Evolutionary conservation across 1,140 invertebrate species (phyloP).

Genomic region (Drosophila kohkoa): DNA sequence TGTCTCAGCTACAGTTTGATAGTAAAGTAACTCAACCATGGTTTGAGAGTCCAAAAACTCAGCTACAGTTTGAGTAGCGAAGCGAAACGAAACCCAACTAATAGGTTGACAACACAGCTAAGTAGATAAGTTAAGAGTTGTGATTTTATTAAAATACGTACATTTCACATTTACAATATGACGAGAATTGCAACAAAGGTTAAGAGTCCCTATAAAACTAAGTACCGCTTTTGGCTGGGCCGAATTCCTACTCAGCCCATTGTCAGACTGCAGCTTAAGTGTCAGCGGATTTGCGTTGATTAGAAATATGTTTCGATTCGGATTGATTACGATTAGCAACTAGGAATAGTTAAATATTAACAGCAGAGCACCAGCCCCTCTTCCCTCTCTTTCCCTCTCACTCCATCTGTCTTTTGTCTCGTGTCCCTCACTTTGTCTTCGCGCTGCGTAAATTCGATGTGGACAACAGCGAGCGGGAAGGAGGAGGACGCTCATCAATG

Average conservation of each 20-base stretch:
- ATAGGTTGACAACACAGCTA: neutral
- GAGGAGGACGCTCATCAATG: slow-evolving; percentile 75
- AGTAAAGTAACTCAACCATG: neutral
- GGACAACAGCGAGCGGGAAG: slow-evolving; percentile 70
- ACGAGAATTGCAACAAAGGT: slow-evolving; percentile 82
- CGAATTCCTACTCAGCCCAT: neutral
- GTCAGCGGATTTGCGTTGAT: slow-evolving; percentile 51
- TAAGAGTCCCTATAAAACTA: slow-evolving; percentile 62
- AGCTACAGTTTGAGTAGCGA: neutral
- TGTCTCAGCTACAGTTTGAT: neutral
- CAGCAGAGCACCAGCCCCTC: slow-evolving; percentile 38
- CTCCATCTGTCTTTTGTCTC: no score
- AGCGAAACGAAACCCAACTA: neutral
- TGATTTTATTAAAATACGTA: slow-evolving; percentile 78
- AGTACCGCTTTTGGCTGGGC: slow-evolving; percentile 24
- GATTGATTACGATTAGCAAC: slow-evolving; percentile 67
- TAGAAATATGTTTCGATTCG: slow-evolving; percentile 71
- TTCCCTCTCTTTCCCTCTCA: neutral
- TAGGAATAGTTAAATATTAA: slow-evolving; percentile 60
- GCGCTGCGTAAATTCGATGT: slow-evolving; percentile 79
- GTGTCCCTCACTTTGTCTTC: slow-evolving; percentile 57
- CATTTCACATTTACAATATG: slow-evolving; percentile 81
- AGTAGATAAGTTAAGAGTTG: slow-evolving; percentile 63
- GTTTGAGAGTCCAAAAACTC: neutral
- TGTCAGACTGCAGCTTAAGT: slow-evolving; percentile 5